Percentiles rank a stretch among this genome's conserved stretches.
phyloP scores from a whole-genome alignment of 2,888 invertebrate species.

The Drosophila kanekoi region DNA sequence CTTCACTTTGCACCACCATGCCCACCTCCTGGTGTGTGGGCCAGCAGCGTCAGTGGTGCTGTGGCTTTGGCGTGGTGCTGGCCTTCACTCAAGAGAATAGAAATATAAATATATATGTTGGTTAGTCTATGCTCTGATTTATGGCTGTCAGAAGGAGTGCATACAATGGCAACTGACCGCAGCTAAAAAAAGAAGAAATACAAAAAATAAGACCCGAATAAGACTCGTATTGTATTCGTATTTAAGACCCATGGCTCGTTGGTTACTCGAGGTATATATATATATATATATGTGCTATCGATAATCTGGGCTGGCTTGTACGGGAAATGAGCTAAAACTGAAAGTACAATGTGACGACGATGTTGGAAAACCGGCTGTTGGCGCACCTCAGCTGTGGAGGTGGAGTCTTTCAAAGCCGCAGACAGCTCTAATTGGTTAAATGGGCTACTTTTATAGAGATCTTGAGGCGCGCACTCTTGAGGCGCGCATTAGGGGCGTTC shows the following conservation, averaged over 20 bases:
- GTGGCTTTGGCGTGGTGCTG: conserved; percentile 54
- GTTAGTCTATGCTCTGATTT: conserved; percentile 33
- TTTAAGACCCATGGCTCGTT: neutral
- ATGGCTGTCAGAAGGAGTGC: conserved; percentile 42
- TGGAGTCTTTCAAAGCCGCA: conserved; percentile 64
- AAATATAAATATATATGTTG: conserved; percentile 24
- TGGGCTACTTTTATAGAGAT: conserved; percentile 54
- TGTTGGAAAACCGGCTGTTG: conserved; percentile 41
- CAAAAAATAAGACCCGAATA: neutral
- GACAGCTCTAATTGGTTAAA: conserved; percentile 63
- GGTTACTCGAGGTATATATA: neutral
- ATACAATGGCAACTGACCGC: conserved; percentile 27
- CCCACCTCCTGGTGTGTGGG: conserved; percentile 43
- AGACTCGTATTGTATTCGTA: conserved; percentile 4
- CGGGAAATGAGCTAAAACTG: conserved; percentile 60
- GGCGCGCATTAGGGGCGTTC: conserved; percentile 55
- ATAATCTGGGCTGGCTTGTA: conserved; percentile 36
- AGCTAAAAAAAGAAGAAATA: conserved; percentile 7
- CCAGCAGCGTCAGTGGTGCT: conserved; percentile 36
- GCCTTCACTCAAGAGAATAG: conserved; percentile 65
- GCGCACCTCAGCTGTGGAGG: conserved; percentile 69
- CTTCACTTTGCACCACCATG: conserved; percentile 16
- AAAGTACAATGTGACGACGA: conserved; percentile 57
- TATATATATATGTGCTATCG: conserved; percentile 35
- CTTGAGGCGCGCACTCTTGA: conserved; percentile 42